Percentiles rank a stretch among this genome's conserved stretches.
phyloP scores from a whole-genome alignment of 2,113 vertebrate species.

The Falcunculus frontatus region DNA sequence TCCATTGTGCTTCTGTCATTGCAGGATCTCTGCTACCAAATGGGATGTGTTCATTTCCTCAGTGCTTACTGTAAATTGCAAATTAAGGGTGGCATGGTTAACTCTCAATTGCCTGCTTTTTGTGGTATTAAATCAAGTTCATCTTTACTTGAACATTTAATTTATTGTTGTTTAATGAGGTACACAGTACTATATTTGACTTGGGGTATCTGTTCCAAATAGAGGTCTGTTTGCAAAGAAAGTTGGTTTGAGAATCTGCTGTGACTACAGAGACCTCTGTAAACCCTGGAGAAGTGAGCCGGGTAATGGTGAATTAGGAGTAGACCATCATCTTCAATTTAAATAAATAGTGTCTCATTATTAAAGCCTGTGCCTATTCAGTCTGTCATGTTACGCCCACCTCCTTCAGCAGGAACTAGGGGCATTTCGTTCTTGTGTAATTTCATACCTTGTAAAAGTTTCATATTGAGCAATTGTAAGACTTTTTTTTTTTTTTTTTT shows the following conservation, averaged over 20 bases:
- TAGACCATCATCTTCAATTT: not conserved
- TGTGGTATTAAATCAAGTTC: not conserved
- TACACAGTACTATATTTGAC: not conserved
- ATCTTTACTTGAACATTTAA: not conserved
- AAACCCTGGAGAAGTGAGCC: not conserved
- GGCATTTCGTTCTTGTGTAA: not conserved
- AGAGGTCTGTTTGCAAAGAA: not conserved
- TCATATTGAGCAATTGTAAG: not conserved
- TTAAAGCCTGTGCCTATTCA: not conserved
- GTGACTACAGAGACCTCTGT: not conserved
- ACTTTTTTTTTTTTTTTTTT: too few species aligned
- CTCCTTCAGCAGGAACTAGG: not conserved
- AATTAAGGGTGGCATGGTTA: not conserved
- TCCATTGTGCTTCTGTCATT: slow-evolving; percentile 13
- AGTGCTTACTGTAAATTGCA: not conserved
- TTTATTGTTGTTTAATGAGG: slow-evolving; percentile 18
- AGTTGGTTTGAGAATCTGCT: not conserved
- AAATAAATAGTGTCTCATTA: not conserved
- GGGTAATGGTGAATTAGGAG: not conserved
- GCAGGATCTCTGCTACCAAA: not conserved
- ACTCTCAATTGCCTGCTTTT: not conserved
- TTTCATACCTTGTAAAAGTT: not conserved
- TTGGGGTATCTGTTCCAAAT: not conserved
- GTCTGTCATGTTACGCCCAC: not conserved
- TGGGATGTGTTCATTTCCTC: not conserved